Base-by-base conservation (phyloP, 2,888 invertebrate species). In the Tetropium fuscum region DNA sequence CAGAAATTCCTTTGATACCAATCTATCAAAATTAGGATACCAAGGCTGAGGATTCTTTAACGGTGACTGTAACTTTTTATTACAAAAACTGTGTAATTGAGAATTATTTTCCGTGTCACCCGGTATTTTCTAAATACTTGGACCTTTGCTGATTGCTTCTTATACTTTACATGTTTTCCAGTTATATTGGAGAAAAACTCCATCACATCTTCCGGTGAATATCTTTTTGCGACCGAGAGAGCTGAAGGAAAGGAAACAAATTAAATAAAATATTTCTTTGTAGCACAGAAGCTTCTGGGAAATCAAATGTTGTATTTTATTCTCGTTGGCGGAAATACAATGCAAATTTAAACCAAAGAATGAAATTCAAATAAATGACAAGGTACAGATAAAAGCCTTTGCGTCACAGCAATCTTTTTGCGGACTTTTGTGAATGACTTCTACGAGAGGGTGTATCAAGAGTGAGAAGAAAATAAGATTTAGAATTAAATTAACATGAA, bases 191-290 rank as follows among this genome's bases (percentile, higher is more conserved):
- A 13, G 8, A 44, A 13, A n/a, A 44, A 27, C 18, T 15, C 16
- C 27, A 27, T 27, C 44, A 44, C 27, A 36, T 15, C 7, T 15
- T 36, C 36, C 3, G 1, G 15, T 3, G 16, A 36, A 36, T 11
- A 16, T 16, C 8, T 15, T 19, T 11, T 20, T 41, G 34, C 34
- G 7, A 11, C 8, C 2, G 13, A 10, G 25, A 44, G n/a, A 30
- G 1, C 18, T 27, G 10, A 32, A 19, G 10, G 20, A 43, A 30
- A 27, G 30, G 41, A 40, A 43, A 30, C 27, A 11, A 43, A 53
- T 53, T 53, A 43, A 47, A 19, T 53, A 30, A 32, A 32, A 53
- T 49, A 38, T 38, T 41, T 53, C 43, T 27, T 19, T 30, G 41
- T 7, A 2, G 22, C 19, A 43, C 19, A 53, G 25, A 43, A 53